Base-by-base conservation (phyloP, 2,797 vertebrate genomes). In the Sebastes minor region DNA sequence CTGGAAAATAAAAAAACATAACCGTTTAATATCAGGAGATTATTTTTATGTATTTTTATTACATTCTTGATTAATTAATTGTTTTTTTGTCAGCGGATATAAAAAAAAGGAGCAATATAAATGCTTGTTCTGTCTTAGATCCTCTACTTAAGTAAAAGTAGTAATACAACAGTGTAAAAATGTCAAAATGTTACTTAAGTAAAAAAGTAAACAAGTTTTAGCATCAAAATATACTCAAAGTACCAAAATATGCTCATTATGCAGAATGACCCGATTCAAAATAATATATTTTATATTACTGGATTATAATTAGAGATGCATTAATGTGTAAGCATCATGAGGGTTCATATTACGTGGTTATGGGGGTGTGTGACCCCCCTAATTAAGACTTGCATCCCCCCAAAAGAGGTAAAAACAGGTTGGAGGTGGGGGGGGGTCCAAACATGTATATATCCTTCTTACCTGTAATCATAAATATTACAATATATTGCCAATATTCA, bases 1-100 rank as follows among this genome's bases (percentile, higher is more conserved):
- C 99, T 99, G 91, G 0, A 42, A 33, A 27, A 13, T 20, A 38
- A 5, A n/a, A 25, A n/a, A 8, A 42, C 30, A 32, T 6, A 9
- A 30, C 4, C 0, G 25, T 13, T 62, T 18, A 12, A 49, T 35
- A 16, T 38, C 46, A 55, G 66, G 9, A 38, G 23, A 14, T 23
- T 2, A 12, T 55, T 46, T 27, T 14, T 0, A 68, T 3, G 18
- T 2, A 6, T 55, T 46, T 27, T 63, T 16, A 68, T 3, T 23
- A n/a, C 56, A 33, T 62, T 11, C n/a, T 49, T 16, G 16, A 22
- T 42, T n/a, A 35, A 38, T 38, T 38, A 5, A 5, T 38, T 38
- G 2, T 38, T 38, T 0, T 56, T 33, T 59, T 6, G 20, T 23
- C 13, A 35, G 30, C 2, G 2, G 25, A 12, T 25, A 33, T 35